Base-by-base conservation (phyloP, 2,113 vertebrate species). In the Apteryx owenii region DNA sequence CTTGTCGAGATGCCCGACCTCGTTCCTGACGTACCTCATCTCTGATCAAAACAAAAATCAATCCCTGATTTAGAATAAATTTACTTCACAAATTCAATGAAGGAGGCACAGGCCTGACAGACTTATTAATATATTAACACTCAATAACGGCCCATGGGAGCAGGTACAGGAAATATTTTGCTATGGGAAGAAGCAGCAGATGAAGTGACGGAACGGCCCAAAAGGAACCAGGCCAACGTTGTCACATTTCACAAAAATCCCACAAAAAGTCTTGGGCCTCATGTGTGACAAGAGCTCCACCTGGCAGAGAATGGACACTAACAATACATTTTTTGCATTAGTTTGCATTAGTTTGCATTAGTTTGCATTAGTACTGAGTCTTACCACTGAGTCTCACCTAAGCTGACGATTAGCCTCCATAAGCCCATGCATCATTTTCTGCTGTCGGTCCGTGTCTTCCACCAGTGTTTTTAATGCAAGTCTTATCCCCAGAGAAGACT, bases 381-480 rank as follows among this genome's bases (percentile, higher is more conserved):
- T 40, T 80, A 29, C 78, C 60, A 28, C 33, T 50, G 51, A 2
- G 3, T 69, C 96, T 98, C 97, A 99, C 99, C 99, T 99, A 54
- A 99, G 98, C 38, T 95, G 97, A 48, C 82, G 98, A 97, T 99
- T 99, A 31, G 97, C 95, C 93, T 98, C 97, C 94, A 99, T 98
- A 48, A 99, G 98, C 77, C 99, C 99, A 93, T 98, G 98, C 86
- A 99, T 98, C 54, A 99, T 90, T 16, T 95, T 98, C 92, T 99
- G 98, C 75, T 99, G 98, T 53, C 98, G 97, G 46, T 98, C 98
- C 0, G 98, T 98, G 91, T 99, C 99, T 28, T 98, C 98, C 82
- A 99, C 73, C 98, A 99, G 97, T 0, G 96, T 98, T 98, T 96
- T 98, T 94, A 99, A 96, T 31, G 98, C 98, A 60, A 88, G 72